phyloP scores from a whole-genome alignment of 2,113 vertebrate genomes.

The Anoplopoma fimbria region DNA sequence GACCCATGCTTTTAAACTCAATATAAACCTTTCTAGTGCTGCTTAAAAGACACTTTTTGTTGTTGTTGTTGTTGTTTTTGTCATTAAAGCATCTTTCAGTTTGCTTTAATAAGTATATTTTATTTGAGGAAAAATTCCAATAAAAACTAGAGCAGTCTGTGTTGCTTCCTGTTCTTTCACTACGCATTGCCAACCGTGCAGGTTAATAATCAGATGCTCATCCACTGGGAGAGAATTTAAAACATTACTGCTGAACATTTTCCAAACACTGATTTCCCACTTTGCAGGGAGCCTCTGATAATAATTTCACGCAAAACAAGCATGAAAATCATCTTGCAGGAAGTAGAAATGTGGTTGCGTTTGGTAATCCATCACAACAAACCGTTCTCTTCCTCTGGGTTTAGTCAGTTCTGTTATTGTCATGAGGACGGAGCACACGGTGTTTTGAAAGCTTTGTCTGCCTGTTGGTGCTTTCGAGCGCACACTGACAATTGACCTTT shows the following conservation, averaged over 20 bases:
- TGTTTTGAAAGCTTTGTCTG: neutral
- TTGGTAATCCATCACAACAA: conserved; percentile 31
- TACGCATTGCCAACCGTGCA: neutral
- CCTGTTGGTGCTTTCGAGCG: neutral
- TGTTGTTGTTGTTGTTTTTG: neutral
- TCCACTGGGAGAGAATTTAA: neutral
- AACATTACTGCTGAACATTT: neutral
- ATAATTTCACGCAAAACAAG: neutral
- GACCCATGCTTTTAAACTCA: too few relatives aligned
- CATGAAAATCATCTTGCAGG: conserved; percentile 9
- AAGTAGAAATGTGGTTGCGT: conserved; percentile 12
- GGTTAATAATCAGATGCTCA: neutral
- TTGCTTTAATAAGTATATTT: neutral
- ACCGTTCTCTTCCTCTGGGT: neutral
- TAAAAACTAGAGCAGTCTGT: neutral
- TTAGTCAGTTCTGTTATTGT: conserved; percentile 24
- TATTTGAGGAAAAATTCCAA: neutral
- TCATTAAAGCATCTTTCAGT: neutral
- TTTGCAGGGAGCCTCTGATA: neutral
- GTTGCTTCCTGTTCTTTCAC: neutral
- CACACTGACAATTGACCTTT: conserved; percentile 25
- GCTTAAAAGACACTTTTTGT: neutral
- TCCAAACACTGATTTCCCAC: neutral
- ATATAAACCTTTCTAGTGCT: neutral
- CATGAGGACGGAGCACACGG: neutral